Evolutionary conservation across 2,888 invertebrate species (phyloP).

Genomic region (Apoda limacodes): DNA sequence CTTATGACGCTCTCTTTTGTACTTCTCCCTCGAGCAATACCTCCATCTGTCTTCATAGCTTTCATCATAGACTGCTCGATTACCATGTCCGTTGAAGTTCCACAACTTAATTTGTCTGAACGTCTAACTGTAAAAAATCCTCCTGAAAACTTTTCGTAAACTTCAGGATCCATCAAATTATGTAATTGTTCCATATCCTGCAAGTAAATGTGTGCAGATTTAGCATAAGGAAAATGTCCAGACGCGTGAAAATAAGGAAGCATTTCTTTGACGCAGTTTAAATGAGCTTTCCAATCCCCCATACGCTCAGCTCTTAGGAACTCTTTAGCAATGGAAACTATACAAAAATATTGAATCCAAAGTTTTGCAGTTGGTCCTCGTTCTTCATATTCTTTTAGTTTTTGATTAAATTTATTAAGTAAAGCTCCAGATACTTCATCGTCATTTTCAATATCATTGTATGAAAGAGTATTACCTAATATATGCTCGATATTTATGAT

Average conservation of each 20-base stretch:
- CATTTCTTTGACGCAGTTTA: conserved; percentile 31
- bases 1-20: conserved; percentile 34
- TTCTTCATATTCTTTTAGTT: conserved; percentile 20
- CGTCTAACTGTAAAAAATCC: conserved; percentile 33
- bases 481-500: conserved; percentile 9
- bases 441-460: conserved; percentile 26
- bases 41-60: conserved; percentile 35
- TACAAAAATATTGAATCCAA: conserved; percentile 31
- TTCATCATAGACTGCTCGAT: conserved; percentile 30
- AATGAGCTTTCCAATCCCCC: too few relatives aligned
- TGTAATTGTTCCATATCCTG: conserved; percentile 27
- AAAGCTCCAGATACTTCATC: conserved; percentile 24
- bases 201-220: conserved; percentile 27
- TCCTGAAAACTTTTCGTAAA: conserved; percentile 27
- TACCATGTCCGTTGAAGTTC: conserved; percentile 34
- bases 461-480: conserved; percentile 24
- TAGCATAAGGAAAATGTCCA: too few relatives aligned
- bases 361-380: conserved; percentile 31
- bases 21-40: too few relatives aligned
- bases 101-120: too few relatives aligned
- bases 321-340: conserved; percentile 33
- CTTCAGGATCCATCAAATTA: conserved; percentile 22
- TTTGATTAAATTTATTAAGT: conserved; percentile 16
- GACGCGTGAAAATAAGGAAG: conserved; percentile 30
- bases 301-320: conserved; percentile 36